phyloP scores from a whole-genome alignment of 1,140 invertebrate genomes.

The Nymphalis io region DNA sequence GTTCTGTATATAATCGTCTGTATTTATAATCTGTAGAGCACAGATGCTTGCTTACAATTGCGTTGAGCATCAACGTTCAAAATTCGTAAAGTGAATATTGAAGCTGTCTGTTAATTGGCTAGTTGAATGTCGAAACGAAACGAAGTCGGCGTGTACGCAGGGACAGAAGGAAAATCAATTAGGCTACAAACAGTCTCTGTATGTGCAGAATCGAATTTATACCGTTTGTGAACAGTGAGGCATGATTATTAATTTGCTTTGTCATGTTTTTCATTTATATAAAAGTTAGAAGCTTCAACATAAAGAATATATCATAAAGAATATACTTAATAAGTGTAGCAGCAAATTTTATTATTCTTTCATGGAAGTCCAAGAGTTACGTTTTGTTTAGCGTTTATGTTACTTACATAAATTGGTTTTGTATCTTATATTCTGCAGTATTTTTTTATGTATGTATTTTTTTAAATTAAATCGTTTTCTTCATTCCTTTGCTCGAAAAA shows the following conservation, averaged over 20 bases:
- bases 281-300: background rate
- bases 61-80: background rate
- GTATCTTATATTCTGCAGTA: too few relatives aligned
- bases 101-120: background rate
- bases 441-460: too few relatives aligned
- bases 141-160: conserved; percentile 19
- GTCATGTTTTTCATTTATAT: conserved; percentile 6
- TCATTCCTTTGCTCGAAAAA: too few relatives aligned
- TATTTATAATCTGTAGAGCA: too few relatives aligned
- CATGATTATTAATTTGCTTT: background rate
- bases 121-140: conserved; percentile 1
- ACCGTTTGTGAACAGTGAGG: conserved; percentile 17
- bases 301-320: background rate
- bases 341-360: too few relatives aligned
- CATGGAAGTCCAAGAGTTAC: background rate
- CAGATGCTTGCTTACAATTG: too few relatives aligned
- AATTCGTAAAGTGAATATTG: conserved; percentile 23
- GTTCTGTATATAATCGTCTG: too few relatives aligned
- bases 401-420: too few relatives aligned
- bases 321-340: background rate
- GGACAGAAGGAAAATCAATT: conserved; percentile 18
- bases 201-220: conserved; percentile 16
- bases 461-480: too few relatives aligned
- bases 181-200: conserved; percentile 8
- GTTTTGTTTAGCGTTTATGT: background rate